Conservation (phyloP, 2,113 vertebrate genomes). For the Tympanuchus pallidicinctus region DNA sequence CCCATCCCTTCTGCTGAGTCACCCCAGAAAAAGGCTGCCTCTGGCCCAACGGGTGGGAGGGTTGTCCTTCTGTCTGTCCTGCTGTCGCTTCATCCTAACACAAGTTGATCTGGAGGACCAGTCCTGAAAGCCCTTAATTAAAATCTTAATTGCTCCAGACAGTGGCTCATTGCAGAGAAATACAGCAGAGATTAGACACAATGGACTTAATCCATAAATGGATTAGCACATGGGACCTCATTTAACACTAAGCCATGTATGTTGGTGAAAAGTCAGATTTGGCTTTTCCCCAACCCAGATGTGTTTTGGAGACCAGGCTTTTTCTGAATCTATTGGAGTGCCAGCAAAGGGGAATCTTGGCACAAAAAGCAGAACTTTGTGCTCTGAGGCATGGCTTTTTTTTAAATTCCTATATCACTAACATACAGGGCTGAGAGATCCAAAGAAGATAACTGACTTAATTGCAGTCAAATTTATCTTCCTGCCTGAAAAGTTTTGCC, state of each 20-base stretch:
- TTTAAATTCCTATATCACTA: background rate
- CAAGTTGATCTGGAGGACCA: background rate
- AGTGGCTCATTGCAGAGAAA: background rate
- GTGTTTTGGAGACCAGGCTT: rapidly evolving
- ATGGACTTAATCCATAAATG: background rate
- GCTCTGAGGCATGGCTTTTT: rapidly evolving
- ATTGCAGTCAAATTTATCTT: background rate
- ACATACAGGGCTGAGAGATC: background rate
- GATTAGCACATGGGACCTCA: background rate
- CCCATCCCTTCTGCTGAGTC: background rate
- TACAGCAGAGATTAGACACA: background rate
- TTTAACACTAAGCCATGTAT: background rate
- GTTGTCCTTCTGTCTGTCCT: background rate
- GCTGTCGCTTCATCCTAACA: background rate
- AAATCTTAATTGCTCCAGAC: background rate
- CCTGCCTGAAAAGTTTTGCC: background rate
- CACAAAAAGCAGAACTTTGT: background rate
- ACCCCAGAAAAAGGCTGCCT: background rate
- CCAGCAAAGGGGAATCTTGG: background rate
- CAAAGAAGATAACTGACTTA: background rate
- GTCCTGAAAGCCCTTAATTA: background rate
- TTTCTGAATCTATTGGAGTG: background rate
- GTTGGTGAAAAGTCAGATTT: background rate
- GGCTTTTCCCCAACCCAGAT: background rate
- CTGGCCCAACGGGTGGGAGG: rapidly evolving